Evolutionary conservation across 2,113 vertebrate species (phyloP).

Genomic region (Gymnorhina tibicen): DNA sequence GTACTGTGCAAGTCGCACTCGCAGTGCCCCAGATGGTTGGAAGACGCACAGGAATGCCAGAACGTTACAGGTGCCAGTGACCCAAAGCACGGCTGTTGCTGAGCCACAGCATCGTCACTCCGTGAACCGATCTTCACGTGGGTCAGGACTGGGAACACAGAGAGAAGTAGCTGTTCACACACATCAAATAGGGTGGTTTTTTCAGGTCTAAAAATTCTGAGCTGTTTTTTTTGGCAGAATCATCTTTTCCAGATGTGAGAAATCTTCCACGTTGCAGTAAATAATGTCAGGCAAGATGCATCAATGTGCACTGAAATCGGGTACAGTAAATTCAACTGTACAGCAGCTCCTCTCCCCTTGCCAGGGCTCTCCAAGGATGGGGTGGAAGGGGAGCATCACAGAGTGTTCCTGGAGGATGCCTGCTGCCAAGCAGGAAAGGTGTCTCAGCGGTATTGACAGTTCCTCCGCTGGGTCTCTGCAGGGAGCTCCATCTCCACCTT

Average conservation of each 20-base stretch:
- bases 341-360: background rate
- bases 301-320: background rate
- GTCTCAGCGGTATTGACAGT: background rate
- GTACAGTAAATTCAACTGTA: background rate
- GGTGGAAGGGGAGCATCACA: background rate
- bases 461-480: background rate
- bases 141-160: background rate
- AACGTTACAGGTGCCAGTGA: background rate
- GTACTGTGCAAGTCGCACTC: background rate
- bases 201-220: background rate
- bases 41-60: background rate
- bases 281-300: background rate
- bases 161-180: background rate
- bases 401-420: background rate
- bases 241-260: background rate
- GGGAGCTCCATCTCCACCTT: background rate
- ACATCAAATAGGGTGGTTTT: background rate
- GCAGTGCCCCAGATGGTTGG: background rate
- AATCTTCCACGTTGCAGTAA: background rate
- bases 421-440: background rate
- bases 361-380: background rate
- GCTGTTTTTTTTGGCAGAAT: background rate
- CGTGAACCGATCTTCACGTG: accelerated
- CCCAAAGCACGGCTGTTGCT: background rate
- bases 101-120: background rate